Conservation (phyloP, 2,888 invertebrate species). For the Drosophila longiperda region DNA sequence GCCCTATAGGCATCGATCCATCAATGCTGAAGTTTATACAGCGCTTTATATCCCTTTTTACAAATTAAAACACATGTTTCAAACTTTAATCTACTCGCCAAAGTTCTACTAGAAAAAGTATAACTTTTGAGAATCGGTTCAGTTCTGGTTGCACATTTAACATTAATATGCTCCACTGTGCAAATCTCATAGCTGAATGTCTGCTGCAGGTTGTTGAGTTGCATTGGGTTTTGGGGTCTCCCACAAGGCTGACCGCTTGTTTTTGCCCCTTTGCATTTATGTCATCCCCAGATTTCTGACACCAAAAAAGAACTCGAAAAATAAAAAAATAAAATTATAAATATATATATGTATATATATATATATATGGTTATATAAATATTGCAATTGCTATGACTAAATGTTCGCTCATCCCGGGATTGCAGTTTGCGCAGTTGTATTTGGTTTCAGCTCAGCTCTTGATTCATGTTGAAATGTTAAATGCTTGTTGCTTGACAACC, state of each 20-base stretch:
- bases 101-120: rapidly evolving
- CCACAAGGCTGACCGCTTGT: conserved; percentile 44
- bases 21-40: too few species aligned
- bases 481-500: conserved; percentile 39
- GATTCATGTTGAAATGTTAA: conserved; percentile 23
- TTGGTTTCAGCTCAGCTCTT: conserved; percentile 7
- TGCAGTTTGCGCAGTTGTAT: conserved; percentile 9
- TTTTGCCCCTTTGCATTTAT: conserved; percentile 31
- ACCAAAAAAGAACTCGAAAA: conserved; percentile 19
- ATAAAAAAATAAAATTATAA: conserved; percentile 10
- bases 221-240: conserved; percentile 25
- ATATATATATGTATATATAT: conserved; percentile 7
- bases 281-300: conserved; percentile 31
- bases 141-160: background rate
- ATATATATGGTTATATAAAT: conserved; percentile 8
- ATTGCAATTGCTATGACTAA: conserved; percentile 31
- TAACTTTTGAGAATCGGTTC: too few species aligned
- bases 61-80: background rate
- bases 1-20: background rate
- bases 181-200: conserved; percentile 9
- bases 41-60: too few species aligned
- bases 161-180: conserved; percentile 11
- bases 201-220: conserved; percentile 19
- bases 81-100: background rate
- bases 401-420: conserved; percentile 25